phyloP scores from a whole-genome alignment of 2,888 invertebrate genomes.

The Troglohyphantes excavatus region DNA sequence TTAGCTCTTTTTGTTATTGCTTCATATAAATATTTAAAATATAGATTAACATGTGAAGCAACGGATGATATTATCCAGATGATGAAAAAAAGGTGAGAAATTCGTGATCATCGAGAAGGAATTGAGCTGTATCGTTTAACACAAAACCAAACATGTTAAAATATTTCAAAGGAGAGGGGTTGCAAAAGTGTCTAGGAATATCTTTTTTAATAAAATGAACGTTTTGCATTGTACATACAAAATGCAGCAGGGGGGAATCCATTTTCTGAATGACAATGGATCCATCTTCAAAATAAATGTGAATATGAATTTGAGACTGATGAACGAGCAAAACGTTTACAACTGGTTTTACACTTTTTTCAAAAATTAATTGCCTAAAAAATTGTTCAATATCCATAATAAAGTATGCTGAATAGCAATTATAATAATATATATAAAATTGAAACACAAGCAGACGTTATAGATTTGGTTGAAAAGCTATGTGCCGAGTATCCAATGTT shows the following conservation, averaged over 20 bases:
- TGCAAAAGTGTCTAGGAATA: not conserved
- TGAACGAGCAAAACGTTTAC: not conserved
- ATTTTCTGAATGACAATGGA: not conserved
- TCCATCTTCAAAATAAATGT: not conserved
- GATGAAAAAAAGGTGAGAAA: constrained; percentile 43
- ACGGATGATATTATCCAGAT: constrained; percentile 34
- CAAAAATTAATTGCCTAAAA: not conserved
- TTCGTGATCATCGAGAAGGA: not conserved
- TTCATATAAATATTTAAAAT: constrained; percentile 38
- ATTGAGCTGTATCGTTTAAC: not conserved
- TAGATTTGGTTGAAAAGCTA: not conserved
- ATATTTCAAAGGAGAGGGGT: not conserved
- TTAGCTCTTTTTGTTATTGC: constrained; percentile 27
- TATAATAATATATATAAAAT: not conserved
- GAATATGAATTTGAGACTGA: not conserved
- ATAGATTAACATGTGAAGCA: constrained; percentile 36
- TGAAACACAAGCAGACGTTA: not conserved
- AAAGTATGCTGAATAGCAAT: constrained; percentile 21
- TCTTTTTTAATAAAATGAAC: not conserved
- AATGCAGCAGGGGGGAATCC: not conserved
- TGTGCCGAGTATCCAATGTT: not conserved
- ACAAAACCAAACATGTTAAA: constrained; percentile 20
- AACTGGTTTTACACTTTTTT: not conserved
- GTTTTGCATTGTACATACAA: constrained; percentile 16
- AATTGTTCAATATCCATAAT: not conserved